A percentile compares a stretch with the other conserved stretches of the same genome.
Evolutionary conservation across 2,797 vertebrate genomes (phyloP).

Genomic region (Tangara arthus): DNA sequence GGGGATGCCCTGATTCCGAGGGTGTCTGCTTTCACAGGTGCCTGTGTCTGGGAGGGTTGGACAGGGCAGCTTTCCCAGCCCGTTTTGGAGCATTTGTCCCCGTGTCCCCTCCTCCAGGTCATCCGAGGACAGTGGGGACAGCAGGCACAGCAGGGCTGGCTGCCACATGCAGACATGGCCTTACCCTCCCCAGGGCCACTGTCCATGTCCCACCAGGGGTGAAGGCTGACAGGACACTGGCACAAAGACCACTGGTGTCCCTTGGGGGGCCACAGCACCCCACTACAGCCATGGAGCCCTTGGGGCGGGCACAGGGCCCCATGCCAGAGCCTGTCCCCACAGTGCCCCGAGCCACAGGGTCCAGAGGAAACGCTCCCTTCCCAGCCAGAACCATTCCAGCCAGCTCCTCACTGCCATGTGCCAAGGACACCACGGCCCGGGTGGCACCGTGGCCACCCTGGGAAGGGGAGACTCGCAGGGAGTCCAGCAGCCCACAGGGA

Average conservation of each 20-base stretch:
- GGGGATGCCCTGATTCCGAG: not conserved
- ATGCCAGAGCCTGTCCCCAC: rapidly evolving
- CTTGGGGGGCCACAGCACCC: not conserved
- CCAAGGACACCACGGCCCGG: rapidly evolving
- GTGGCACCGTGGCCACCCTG: rapidly evolving
- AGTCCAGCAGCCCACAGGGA: not conserved
- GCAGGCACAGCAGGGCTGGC: not conserved
- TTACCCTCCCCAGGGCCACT: not conserved
- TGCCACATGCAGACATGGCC: not conserved
- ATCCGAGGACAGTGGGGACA: not conserved
- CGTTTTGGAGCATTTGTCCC: not conserved
- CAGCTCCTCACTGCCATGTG: not conserved
- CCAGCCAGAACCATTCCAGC: not conserved
- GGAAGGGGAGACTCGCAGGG: rapidly evolving
- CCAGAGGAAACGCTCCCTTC: rapidly evolving
- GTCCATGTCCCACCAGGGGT: rapidly evolving
- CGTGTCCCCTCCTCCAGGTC: rapidly evolving
- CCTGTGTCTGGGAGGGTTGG: not conserved
- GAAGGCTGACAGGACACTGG: not conserved
- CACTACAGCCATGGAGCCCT: rapidly evolving
- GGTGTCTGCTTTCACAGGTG: rapidly evolving
- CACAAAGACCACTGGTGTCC: rapidly evolving
- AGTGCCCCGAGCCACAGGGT: not conserved
- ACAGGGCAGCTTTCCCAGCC: not conserved
- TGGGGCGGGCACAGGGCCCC: not conserved